These are phyloP conservation scores for Rhadinocentrus ornatus DNA, from an alignment of 2,797 vertebrate species.

Conservation along the genomic window DNA sequence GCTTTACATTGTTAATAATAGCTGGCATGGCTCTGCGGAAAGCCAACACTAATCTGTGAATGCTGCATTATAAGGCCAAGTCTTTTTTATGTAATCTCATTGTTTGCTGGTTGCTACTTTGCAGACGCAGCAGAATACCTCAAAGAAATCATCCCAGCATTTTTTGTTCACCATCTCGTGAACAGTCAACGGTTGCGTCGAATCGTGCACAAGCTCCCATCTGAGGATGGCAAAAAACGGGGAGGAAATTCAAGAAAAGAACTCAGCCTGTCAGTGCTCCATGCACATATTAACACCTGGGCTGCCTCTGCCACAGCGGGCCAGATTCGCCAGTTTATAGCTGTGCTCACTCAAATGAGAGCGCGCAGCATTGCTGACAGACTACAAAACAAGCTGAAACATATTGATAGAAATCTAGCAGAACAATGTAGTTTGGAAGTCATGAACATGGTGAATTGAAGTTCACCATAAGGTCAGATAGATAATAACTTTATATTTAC, in stretches of 20 bases:
- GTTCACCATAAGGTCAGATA: accelerated
- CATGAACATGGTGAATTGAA: not conserved
- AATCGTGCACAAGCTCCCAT: constrained; percentile 29
- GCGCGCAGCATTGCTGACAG: accelerated
- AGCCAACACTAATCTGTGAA: not conserved
- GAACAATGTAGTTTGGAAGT: not conserved
- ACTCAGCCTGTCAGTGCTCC: not conserved
- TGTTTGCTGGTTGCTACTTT: not conserved
- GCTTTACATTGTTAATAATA: not conserved
- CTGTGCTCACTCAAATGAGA: accelerated
- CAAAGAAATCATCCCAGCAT: constrained; percentile 53
- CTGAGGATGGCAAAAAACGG: accelerated
- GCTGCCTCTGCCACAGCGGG: not conserved
- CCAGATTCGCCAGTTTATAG: constrained; percentile 42
- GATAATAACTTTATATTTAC: not conserved
- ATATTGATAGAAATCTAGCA: constrained; percentile 8
- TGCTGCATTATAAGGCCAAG: accelerated
- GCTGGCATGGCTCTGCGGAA: not conserved
- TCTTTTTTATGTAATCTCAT: not conserved
- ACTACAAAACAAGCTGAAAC: constrained; percentile 49
- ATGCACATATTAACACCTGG: constrained; percentile 21
- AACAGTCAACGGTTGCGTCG: constrained; percentile 23
- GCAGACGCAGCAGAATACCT: constrained; percentile 58
- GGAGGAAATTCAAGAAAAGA: accelerated
- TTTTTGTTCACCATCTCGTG: constrained; percentile 59